These are phyloP conservation scores for Bucorvus abyssinicus DNA, from an alignment of 2,797 vertebrate species.

Conservation along the genomic window DNA sequence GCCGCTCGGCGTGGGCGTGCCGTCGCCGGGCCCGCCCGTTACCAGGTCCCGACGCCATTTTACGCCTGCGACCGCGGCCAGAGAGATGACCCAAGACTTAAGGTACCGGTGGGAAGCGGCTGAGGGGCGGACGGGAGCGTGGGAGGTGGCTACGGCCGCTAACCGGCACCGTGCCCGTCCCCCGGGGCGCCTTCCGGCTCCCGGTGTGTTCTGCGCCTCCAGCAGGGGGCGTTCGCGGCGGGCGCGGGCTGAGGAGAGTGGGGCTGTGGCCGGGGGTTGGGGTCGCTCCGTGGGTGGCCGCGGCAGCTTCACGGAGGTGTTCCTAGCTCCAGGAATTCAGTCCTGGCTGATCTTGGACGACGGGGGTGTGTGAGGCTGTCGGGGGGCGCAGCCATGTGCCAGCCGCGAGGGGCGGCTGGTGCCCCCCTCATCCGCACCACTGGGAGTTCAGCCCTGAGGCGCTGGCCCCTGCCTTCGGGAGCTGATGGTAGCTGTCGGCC, in stretches of 20 bases:
- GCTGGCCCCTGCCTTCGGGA: fast-evolving
- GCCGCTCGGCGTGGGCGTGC: neutral
- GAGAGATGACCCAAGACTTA: neutral
- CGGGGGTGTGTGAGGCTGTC: no score
- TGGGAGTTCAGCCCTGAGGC: neutral
- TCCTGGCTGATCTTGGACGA: no score
- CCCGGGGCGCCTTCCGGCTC: neutral
- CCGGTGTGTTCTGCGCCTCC: neutral
- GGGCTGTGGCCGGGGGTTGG: neutral
- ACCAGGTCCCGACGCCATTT: constrained; percentile 43
- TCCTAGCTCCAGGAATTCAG: fast-evolving
- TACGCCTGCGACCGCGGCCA: neutral
- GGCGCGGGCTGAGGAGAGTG: neutral
- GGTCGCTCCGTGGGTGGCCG: fast-evolving
- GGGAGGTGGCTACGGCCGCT: neutral
- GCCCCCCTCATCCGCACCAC: fast-evolving
- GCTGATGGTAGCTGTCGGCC: neutral
- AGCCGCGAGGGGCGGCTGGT: no score
- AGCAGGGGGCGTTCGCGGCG: neutral
- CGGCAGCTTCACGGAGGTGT: fast-evolving
- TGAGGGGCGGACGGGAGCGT: no score
- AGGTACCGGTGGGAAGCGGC: neutral
- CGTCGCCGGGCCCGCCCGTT: neutral
- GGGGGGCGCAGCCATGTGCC: no score
- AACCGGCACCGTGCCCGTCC: no score